Percentiles rank a stretch among this genome's conserved stretches.
Conservation (phyloP, 2,888 invertebrate species). For the Phytoseiulus persimilis region DNA sequence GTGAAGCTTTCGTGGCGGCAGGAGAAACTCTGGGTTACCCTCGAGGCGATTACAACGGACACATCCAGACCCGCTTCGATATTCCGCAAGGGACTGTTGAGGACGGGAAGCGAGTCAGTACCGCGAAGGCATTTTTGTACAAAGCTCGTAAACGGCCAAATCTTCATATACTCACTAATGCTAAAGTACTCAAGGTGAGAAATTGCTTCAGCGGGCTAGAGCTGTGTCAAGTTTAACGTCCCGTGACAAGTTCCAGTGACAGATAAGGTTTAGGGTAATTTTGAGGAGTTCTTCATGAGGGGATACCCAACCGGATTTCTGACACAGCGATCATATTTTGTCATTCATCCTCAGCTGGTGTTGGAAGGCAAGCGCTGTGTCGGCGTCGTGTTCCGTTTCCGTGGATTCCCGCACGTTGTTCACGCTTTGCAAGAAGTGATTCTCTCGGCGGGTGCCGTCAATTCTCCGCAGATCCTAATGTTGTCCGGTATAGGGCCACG, state of each 20-base stretch:
- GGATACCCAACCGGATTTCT: neutral
- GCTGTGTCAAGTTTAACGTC: too few relatives aligned
- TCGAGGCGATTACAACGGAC: conserved; percentile 39
- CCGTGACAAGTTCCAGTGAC: too few relatives aligned
- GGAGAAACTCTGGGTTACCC: conserved; percentile 43
- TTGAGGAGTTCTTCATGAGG: too few relatives aligned
- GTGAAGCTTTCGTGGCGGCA: conserved; percentile 43
- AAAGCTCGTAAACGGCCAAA: conserved; percentile 55
- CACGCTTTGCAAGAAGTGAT: conserved; percentile 47
- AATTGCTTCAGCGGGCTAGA: conserved; percentile 13
- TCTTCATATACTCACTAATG: conserved; percentile 60
- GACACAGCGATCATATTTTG: neutral
- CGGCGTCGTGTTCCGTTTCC: conserved; percentile 45
- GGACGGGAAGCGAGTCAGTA: conserved; percentile 48
- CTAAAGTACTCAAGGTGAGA: conserved; percentile 56
- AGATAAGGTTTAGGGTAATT: too few relatives aligned
- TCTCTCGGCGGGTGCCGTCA: conserved; percentile 48
- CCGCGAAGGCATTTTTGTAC: conserved; percentile 48
- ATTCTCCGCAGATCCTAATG: conserved; percentile 50
- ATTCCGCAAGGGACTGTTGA: conserved; percentile 47
- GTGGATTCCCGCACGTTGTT: conserved; percentile 46
- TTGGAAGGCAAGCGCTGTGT: conserved; percentile 38
- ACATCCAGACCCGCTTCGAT: conserved; percentile 42
- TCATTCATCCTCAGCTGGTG: neutral
- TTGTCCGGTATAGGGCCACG: conserved; percentile 49